Evolutionary conservation across 2,797 vertebrate genomes (phyloP).

Genomic region (Poecilia gillii): DNA sequence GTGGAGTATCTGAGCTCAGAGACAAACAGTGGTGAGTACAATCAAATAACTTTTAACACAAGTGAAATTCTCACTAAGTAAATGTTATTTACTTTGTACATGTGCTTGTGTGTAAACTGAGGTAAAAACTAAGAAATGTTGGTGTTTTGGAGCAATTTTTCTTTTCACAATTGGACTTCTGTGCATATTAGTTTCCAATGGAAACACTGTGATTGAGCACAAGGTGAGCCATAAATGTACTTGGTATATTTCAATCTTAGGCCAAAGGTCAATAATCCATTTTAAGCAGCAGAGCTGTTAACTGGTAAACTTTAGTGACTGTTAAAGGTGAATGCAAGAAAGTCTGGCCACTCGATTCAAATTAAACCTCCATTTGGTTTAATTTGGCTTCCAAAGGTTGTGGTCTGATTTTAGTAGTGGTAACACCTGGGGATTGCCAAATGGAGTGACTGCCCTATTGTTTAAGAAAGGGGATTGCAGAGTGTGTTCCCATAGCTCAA

Average conservation of each 20-base stretch:
- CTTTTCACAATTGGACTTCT: not conserved
- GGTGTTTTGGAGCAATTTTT: not conserved
- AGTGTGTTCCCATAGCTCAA: not conserved
- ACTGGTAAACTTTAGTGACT: too few species aligned
- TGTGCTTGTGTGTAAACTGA: not conserved
- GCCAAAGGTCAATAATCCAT: not conserved
- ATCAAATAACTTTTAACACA: not conserved
- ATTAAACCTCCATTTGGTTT: too few species aligned
- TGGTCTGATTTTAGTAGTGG: not conserved
- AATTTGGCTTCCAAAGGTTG: not conserved
- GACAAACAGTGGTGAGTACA: not conserved
- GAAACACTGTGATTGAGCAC: not conserved
- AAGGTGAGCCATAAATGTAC: not conserved
- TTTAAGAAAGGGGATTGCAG: not conserved
- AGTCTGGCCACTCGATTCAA: not conserved
- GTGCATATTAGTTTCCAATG: not conserved
- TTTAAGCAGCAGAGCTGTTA: not conserved
- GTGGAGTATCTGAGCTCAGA: not conserved
- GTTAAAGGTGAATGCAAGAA: too few species aligned
- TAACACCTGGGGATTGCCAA: not conserved
- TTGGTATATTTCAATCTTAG: not conserved
- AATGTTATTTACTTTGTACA: not conserved
- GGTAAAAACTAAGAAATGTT: not conserved
- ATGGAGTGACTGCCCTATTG: not conserved
- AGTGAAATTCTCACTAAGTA: too few species aligned